Evolutionary conservation across 2,797 vertebrate species (phyloP), one percentile per base, ranked within the genome.

Genomic region (Sylvia borin): DNA sequence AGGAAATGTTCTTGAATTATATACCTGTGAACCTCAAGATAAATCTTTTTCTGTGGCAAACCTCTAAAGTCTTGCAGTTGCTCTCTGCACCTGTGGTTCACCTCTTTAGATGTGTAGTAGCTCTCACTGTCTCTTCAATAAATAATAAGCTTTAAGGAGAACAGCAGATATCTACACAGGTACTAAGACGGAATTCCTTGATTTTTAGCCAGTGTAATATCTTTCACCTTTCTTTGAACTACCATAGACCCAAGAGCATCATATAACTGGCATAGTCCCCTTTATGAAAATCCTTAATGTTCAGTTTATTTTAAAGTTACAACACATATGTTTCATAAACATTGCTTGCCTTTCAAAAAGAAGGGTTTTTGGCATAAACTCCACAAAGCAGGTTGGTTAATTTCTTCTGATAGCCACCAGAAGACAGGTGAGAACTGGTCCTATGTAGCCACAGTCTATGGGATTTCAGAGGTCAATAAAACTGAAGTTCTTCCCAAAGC

Each of bases 41-140:
- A 31, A 81, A 60, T 70, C n/a, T 36, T 55, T 3, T 7, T 14
- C 18, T 53, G 12, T 0, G 3, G 10, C 24, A 84, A 90, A 84
- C 45, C 32, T 21, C 58, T 57, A 47, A 68, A 83, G 43, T 25
- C 40, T 17, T 92, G 26, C 38, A 57, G 26, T 31, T 79, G 15
- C 14, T 79, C 42, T 80, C 53, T 65, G 22, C 5, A 22, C 38
- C 34, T 66, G 38, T 40, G 25, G 9, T 85, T 78, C 61, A 72
- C 24, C 25, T 72, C 40, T 81, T 70, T 75, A 72, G 18, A n/a
- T 9, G 14, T 67, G 45, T 17, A 54, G 55, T 8, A 66, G 17
- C 58, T 89, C 32, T 93, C 32, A 34, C n/a, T 79, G 47, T 54
- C 42, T 94, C n/a, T 79, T 96, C 32, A 83, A 89, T 89, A 91